A percentile compares a stretch with the other conserved stretches of the same genome.
These are phyloP conservation scores for Rhagoletis pomonella DNA, from an alignment of 1,140 invertebrate genomes.

Conservation along the genomic window DNA sequence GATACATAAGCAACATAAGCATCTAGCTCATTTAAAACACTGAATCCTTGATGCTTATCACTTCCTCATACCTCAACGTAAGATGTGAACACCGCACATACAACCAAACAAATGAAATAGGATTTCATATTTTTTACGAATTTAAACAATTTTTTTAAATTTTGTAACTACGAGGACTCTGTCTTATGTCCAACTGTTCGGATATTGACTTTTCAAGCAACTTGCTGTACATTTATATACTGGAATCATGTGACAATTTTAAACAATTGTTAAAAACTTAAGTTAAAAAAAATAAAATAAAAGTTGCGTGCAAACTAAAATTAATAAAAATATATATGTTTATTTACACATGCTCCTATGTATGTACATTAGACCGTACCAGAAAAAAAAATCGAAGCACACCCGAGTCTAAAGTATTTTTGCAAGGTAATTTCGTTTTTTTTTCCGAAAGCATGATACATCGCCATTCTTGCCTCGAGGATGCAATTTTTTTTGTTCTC, in stretches of 20 bases:
- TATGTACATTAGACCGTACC: too few relatives aligned
- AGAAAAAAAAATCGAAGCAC: too few relatives aligned
- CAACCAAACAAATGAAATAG: not conserved
- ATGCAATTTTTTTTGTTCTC: too few relatives aligned
- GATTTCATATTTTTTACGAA: slow-evolving; percentile 47
- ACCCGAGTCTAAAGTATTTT: too few relatives aligned
- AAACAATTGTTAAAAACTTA: not conserved
- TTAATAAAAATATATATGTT: not conserved
- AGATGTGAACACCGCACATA: slow-evolving; percentile 1
- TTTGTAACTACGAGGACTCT: not conserved
- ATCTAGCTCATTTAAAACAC: not conserved
- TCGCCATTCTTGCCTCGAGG: too few relatives aligned
- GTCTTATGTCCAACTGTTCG: too few relatives aligned
- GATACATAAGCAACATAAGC: too few relatives aligned
- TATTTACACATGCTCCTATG: too few relatives aligned
- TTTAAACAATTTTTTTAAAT: not conserved
- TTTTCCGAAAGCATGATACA: too few relatives aligned
- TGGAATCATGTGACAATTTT: not conserved
- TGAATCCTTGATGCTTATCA: not conserved
- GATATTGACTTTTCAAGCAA: not conserved
- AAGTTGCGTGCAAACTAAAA: slow-evolving; percentile 29
- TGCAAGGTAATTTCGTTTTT: too few relatives aligned
- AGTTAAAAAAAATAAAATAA: slow-evolving; percentile 37
- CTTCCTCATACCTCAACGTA: not conserved
- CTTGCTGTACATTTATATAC: not conserved